Evolutionary conservation across 2,888 invertebrate species (phyloP).

Genomic region (Philonicus albiceps): DNA sequence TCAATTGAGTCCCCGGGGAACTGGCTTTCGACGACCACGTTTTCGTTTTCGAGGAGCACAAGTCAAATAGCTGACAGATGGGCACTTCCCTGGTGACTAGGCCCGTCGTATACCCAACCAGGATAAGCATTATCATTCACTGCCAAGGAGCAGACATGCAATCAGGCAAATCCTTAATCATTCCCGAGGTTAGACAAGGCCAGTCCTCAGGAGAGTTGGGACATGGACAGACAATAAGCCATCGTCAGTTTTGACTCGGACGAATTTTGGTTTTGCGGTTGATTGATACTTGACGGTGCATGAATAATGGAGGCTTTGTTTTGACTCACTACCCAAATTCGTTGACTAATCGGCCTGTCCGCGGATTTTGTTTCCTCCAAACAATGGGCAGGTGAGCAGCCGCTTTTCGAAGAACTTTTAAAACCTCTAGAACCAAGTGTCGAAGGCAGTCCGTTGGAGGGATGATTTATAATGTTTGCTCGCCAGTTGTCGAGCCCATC

Average conservation of each 20-base stretch:
- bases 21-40: background rate
- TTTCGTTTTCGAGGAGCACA: background rate
- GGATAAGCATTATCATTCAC: slow-evolving; percentile 22
- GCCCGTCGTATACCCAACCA: background rate
- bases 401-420: background rate
- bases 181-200: slow-evolving; percentile 25
- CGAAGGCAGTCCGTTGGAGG: background rate
- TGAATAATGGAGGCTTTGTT: slow-evolving; percentile 29
- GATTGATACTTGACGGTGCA: slow-evolving; percentile 26
- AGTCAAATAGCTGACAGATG: slow-evolving; percentile 31
- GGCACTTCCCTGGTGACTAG: slow-evolving; percentile 25
- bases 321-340: background rate
- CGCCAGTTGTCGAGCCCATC: background rate
- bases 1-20: slow-evolving; percentile 4
- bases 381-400: slow-evolving; percentile 17
- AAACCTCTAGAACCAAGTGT: slow-evolving; percentile 6
- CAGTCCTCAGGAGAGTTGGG: background rate
- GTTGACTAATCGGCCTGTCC: slow-evolving; percentile 30
- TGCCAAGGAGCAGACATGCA: slow-evolving; percentile 27
- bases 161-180: slow-evolving; percentile 33
- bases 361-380: background rate
- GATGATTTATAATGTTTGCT: slow-evolving; percentile 13
- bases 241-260: background rate
- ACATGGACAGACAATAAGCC: slow-evolving; percentile 17
- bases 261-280: slow-evolving; percentile 19